Conservation (phyloP, 2,113 vertebrate genomes). For the Phainopepla nitens region DNA sequence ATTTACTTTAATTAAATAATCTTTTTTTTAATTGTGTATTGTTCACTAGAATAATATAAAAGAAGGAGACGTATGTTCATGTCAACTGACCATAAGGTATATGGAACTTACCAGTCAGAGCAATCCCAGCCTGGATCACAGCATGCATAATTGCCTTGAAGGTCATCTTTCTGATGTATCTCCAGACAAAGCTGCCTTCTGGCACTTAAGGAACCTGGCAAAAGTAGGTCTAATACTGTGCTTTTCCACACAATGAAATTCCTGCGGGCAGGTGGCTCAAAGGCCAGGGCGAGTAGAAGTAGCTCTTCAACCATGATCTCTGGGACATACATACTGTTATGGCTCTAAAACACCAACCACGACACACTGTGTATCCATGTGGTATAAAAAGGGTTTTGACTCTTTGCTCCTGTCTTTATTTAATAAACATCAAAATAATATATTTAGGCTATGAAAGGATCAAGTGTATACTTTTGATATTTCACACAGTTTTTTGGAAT, state of each 20-base stretch:
- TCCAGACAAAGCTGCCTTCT: background rate
- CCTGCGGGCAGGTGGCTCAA: background rate
- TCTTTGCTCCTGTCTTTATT: background rate
- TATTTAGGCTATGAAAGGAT: background rate
- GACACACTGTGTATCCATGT: background rate
- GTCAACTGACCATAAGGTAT: background rate
- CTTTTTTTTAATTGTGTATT: background rate
- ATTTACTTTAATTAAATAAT: background rate
- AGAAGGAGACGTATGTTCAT: background rate
- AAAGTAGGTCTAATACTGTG: background rate
- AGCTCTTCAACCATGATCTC: background rate
- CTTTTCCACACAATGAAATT: background rate
- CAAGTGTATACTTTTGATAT: background rate
- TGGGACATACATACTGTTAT: background rate
- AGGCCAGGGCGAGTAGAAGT: background rate
- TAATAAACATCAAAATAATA: background rate
- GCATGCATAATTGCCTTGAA: background rate
- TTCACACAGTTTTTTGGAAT: background rate
- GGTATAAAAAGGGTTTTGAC: background rate
- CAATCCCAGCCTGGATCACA: background rate
- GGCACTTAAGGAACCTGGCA: background rate
- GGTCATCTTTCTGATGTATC: background rate
- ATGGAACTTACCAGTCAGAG: background rate
- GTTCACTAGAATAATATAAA: background rate
- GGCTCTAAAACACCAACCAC: background rate